phyloP scores from a whole-genome alignment of 2,888 invertebrate species.

The Desoria tigrina region DNA sequence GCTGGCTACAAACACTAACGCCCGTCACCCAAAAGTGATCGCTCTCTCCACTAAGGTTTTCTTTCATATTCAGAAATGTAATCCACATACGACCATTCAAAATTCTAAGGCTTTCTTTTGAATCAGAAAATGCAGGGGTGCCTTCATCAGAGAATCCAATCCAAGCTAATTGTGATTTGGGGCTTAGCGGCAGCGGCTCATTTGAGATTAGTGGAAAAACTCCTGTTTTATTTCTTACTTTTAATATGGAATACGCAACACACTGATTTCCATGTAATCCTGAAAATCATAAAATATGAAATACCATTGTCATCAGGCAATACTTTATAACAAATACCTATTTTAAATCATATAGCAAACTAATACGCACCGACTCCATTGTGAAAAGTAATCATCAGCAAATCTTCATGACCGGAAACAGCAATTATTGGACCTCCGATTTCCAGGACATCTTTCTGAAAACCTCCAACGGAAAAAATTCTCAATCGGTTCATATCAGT shows the following conservation, averaged over 20 bases:
- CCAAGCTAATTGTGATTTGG: conserved; percentile 71
- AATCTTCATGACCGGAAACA: conserved; percentile 45
- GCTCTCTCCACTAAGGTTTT: conserved; percentile 64
- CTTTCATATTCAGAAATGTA: conserved; percentile 73
- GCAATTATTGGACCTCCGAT: conserved; percentile 71
- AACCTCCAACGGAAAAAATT: conserved; percentile 82
- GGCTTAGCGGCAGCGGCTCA: conserved; percentile 65
- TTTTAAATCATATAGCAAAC: background rate
- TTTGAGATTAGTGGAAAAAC: conserved; percentile 68
- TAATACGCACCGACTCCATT: conserved; percentile 59
- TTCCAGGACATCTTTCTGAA: conserved; percentile 76
- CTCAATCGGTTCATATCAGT: conserved; percentile 74
- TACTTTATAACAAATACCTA: background rate
- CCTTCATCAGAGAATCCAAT: conserved; percentile 79
- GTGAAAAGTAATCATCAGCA: conserved; percentile 61
- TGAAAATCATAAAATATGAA: too few species aligned
- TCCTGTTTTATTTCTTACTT: conserved; percentile 40
- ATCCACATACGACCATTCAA: conserved; percentile 75
- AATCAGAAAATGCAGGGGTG: conserved; percentile 76
- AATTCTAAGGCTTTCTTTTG: conserved; percentile 72
- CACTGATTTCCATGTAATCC: conserved; percentile 57
- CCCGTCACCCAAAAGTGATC: conserved; percentile 61
- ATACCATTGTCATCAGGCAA: conserved; percentile 20
- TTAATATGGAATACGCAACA: conserved; percentile 47
- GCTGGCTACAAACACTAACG: conserved; percentile 74